Base-by-base conservation (phyloP, 2,888 invertebrate species). In the Athalia circularis region DNA sequence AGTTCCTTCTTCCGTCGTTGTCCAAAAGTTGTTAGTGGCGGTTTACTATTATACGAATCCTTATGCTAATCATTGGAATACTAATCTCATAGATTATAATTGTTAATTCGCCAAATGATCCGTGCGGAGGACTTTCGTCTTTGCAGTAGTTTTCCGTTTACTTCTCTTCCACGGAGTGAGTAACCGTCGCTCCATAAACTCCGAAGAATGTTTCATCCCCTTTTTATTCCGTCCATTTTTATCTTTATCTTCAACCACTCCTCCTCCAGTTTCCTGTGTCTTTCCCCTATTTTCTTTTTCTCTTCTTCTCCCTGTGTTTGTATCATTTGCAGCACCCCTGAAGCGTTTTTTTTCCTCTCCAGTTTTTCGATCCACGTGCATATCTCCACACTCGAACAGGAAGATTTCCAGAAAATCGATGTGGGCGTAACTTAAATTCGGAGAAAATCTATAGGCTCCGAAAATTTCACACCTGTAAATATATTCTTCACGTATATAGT, bases 51-150 rank as follows among this genome's bases (percentile, higher is more conserved):
- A 29, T 29, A 83, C 83, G 85, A 81, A 80, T 84, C 83, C 85
- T 88, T 88, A 88, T 87, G 88, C 86, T 87, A 89, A 89, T 85
- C 82, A 82, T 77, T 79, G 80, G 84, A 87, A 87, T 88, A 85
- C 86, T 86, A 89, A 87, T 87, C 84, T 79, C 80, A 81, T n/a
- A 7, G 83, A 89, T 89, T 89, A 89, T 87, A 88, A 89, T 89
- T 88, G 88, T 89, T 89, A 89, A 89, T 89, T 88, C 86, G 85
- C 85, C 86, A 87, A 89, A 89, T 87, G 88, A 88, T 87, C 87
- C 87, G 79, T 29, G 68, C 48, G 77, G 15, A 48, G 11, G 62
- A 15, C 54, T 76, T 76, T 29, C 5, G 13, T 65, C 54, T 62
- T 48, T 59, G 45, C 72, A 45, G 15, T n/a, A 11, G 62, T 15